These are phyloP conservation scores for Meiosimyza decipiens DNA, from an alignment of 2,888 invertebrate species.

Conservation along the genomic window DNA sequence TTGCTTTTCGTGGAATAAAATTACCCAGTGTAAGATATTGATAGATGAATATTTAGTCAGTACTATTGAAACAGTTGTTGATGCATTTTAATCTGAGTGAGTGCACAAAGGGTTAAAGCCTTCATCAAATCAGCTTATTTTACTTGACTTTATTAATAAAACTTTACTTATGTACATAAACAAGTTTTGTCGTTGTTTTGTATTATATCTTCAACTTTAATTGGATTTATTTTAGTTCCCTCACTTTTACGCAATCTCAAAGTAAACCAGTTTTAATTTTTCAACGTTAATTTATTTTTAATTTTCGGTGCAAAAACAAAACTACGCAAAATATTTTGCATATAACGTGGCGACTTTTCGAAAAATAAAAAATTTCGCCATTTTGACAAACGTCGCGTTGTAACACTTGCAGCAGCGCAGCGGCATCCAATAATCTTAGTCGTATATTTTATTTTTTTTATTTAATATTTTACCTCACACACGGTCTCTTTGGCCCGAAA, in stretches of 20 bases:
- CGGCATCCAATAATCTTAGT: neutral
- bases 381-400: neutral
- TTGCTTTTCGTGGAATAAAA: no score
- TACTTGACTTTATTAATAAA: no score
- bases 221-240: neutral
- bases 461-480: neutral
- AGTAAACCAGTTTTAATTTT: neutral
- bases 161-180: neutral
- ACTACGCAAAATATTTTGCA: conserved; percentile 11
- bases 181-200: conserved; percentile 8
- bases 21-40: no score
- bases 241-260: conserved; percentile 3
- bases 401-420: neutral
- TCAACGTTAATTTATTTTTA: neutral
- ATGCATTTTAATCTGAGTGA: neutral
- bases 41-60: no score
- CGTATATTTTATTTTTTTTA: neutral
- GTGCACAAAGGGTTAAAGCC: neutral
- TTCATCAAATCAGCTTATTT: no score
- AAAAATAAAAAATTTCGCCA: neutral
- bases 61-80: neutral
- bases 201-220: conserved; percentile 4
- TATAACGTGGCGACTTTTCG: conserved; percentile 13
- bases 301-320: neutral
- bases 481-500: no score